phyloP scores from a whole-genome alignment of 2,797 vertebrate species.

The Eurystomus glaucurus region DNA sequence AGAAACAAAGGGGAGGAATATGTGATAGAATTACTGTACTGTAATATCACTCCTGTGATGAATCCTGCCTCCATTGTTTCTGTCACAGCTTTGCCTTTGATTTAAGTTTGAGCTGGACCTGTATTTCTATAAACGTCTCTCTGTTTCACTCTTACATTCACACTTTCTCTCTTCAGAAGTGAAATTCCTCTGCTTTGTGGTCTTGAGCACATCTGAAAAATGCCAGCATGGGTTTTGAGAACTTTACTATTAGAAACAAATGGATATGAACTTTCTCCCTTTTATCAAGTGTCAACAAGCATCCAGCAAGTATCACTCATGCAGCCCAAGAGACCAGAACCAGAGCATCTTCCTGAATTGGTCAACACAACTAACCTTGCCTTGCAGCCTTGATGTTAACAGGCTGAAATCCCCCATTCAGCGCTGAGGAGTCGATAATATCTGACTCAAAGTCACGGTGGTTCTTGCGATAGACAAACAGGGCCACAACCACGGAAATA shows the following conservation, averaged over 20 bases:
- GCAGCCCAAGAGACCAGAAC: not conserved
- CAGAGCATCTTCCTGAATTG: not conserved
- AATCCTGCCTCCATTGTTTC: not conserved
- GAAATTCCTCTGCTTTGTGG: not conserved
- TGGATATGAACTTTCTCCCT: not conserved
- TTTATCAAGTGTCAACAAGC: not conserved
- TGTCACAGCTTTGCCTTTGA: not conserved
- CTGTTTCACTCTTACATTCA: not conserved
- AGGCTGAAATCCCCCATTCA: conserved; percentile 95
- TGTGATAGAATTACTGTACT: not conserved
- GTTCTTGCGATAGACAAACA: conserved; percentile 96
- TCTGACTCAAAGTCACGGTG: conserved; percentile 95
- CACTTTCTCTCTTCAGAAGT: not conserved
- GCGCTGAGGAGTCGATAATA: conserved; percentile 94
- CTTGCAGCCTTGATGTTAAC: conserved; percentile 96
- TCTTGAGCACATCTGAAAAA: not conserved
- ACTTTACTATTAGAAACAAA: not conserved
- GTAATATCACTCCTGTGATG: not conserved
- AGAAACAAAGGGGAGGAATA: not conserved
- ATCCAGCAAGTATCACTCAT: not conserved
- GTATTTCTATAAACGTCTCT: not conserved
- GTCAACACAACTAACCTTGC: conserved; percentile 86
- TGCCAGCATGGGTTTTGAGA: accelerated
- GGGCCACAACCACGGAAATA: conserved; percentile 91
- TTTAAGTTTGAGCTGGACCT: not conserved